These are phyloP conservation scores for Ochlodes sylvanus DNA, from an alignment of 2,888 invertebrate species.

Conservation along the genomic window DNA sequence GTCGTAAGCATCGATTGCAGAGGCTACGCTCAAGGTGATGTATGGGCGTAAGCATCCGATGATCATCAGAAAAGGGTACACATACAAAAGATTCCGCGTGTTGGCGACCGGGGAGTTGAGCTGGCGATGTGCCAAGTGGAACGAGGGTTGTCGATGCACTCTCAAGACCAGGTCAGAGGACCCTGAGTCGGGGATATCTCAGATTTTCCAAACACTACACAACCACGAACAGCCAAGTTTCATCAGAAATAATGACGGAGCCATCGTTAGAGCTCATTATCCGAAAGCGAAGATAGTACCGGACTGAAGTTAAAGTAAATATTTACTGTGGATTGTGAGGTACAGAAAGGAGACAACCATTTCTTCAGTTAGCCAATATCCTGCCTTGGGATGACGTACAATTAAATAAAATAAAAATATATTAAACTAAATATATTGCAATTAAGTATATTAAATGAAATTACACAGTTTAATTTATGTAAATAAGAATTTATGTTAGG, in stretches of 20 bases:
- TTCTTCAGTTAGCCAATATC: too few species aligned
- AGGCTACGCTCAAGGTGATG: constrained; percentile 22
- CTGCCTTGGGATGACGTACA: too few species aligned
- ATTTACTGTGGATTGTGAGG: too few species aligned
- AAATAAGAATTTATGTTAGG: too few species aligned
- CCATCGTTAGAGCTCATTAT: neutral
- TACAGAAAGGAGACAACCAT: too few species aligned
- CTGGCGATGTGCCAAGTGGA: constrained; percentile 48
- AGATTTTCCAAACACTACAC: constrained; percentile 18
- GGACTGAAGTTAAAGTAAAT: too few species aligned
- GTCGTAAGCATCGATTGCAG: constrained; percentile 4
- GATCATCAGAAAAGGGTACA: constrained; percentile 44
- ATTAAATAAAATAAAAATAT: too few species aligned
- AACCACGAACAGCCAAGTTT: constrained; percentile 32
- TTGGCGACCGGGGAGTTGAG: constrained; percentile 42
- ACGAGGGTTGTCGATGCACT: constrained; percentile 44
- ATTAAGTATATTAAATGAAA: too few species aligned
- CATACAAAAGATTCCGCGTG: constrained; percentile 44
- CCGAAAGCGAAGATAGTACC: too few species aligned
- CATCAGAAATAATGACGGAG: constrained; percentile 5
- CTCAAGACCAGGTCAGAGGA: constrained; percentile 37
- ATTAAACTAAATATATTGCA: too few species aligned
- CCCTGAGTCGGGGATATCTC: constrained; percentile 33
- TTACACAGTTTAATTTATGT: too few species aligned
- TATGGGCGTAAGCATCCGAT: constrained; percentile 42